These are phyloP conservation scores for Atlantisia rogersi DNA, from an alignment of 2,113 vertebrate genomes.

Conservation along the genomic window DNA sequence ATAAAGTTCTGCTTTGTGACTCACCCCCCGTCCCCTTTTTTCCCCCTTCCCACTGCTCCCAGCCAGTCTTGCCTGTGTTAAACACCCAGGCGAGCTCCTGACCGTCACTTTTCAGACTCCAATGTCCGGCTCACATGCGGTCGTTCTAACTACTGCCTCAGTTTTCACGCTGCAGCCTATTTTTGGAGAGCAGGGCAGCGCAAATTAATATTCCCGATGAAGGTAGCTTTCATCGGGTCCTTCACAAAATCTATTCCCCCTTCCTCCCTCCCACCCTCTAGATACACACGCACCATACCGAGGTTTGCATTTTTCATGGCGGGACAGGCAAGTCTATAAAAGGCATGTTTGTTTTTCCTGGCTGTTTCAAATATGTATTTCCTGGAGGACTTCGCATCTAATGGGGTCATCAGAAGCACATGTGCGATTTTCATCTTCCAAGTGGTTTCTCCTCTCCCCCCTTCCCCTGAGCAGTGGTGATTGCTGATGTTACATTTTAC, in stretches of 20 bases:
- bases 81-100: neutral
- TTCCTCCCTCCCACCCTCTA: conserved; percentile 15
- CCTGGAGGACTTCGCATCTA: conserved; percentile 54
- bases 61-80: neutral
- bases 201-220: conserved; percentile 21
- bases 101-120: neutral
- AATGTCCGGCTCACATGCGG: neutral
- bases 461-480: neutral
- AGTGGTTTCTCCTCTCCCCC: neutral
- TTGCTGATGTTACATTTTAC: neutral
- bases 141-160: neutral
- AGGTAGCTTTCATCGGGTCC: conserved; percentile 39
- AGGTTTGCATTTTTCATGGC: conserved; percentile 63
- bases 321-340: conserved; percentile 54
- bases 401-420: conserved; percentile 60
- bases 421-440: conserved; percentile 49
- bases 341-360: conserved; percentile 62
- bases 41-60: neutral
- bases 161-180: neutral
- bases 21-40: fast-evolving
- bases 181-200: neutral
- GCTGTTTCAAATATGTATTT: conserved; percentile 65
- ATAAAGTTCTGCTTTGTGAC: neutral
- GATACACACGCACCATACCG: conserved; percentile 6
- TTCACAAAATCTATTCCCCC: conserved; percentile 35